These are phyloP conservation scores for Ganaspis brasiliensis DNA, from an alignment of 2,888 invertebrate genomes.

Conservation along the genomic window DNA sequence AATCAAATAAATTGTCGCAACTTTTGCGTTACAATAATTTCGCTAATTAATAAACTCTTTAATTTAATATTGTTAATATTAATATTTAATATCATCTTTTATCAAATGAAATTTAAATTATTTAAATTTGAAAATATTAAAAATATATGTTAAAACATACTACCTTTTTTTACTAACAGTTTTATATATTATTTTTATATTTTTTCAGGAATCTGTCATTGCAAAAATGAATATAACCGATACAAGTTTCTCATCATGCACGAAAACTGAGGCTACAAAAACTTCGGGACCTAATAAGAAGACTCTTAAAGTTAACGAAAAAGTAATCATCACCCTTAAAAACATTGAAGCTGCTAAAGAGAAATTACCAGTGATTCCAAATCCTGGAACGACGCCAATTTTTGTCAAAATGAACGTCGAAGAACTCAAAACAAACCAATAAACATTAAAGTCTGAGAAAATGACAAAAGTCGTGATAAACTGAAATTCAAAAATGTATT, in stretches of 20 bases:
- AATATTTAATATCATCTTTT: too few relatives aligned
- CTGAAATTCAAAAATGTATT: background rate
- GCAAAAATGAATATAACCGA: constrained; percentile 48
- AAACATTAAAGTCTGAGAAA: constrained; percentile 11
- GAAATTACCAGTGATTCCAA: constrained; percentile 43
- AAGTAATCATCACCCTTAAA: constrained; percentile 47
- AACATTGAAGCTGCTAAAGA: constrained; percentile 51
- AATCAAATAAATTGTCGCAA: too few relatives aligned
- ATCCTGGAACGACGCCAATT: constrained; percentile 52
- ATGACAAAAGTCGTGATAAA: constrained; percentile 5
- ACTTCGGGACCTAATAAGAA: constrained; percentile 25
- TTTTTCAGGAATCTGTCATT: constrained; percentile 10
- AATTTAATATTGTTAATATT: too few relatives aligned
- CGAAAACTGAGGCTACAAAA: constrained; percentile 49
- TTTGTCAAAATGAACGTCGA: constrained; percentile 46
- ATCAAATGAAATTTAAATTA: too few relatives aligned
- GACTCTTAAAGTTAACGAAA: constrained; percentile 38
- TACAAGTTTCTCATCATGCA: constrained; percentile 50
- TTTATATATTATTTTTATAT: background rate
- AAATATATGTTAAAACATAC: too few relatives aligned
- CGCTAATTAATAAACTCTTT: too few relatives aligned
- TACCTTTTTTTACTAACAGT: too few relatives aligned
- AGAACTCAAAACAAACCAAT: constrained; percentile 21
- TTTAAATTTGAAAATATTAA: too few relatives aligned
- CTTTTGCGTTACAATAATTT: too few relatives aligned